Conservation (phyloP, 2,797 vertebrate species). For the Intellagama lesueurii region DNA sequence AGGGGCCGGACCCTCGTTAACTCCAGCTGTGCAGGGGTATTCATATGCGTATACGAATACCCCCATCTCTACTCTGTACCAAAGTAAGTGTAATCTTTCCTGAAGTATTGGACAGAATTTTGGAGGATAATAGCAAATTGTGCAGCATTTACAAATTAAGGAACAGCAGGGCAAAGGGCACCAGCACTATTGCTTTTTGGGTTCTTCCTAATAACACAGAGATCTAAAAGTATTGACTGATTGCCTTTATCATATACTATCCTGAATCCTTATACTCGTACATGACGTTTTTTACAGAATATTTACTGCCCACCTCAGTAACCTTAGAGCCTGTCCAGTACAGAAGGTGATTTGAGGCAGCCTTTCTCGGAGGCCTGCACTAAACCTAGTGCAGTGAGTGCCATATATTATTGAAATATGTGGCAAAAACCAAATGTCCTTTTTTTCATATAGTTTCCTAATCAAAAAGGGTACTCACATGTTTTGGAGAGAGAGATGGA, state of each 20-base stretch:
- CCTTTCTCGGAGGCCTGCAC: neutral
- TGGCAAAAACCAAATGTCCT: neutral
- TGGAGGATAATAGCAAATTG: neutral
- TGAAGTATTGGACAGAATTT: neutral
- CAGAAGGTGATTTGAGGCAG: neutral
- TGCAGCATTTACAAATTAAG: neutral
- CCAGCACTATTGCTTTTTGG: neutral
- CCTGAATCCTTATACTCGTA: neutral
- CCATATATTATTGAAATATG: neutral
- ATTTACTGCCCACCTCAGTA: neutral
- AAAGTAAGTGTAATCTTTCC: constrained; percentile 25
- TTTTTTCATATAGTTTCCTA: neutral
- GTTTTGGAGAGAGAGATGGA: neutral
- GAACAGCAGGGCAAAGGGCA: neutral
- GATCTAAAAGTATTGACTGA: neutral
- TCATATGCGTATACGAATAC: too few species aligned
- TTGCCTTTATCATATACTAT: neutral
- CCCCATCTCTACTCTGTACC: neutral
- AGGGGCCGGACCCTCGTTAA: too few species aligned
- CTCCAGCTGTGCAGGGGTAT: too few species aligned
- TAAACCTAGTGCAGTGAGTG: neutral
- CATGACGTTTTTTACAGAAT: neutral
- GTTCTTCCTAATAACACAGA: neutral
- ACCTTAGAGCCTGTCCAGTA: neutral
- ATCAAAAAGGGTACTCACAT: neutral